Conservation (phyloP, 2,113 vertebrate genomes). For the Petrocephalus zakoni region DNA sequence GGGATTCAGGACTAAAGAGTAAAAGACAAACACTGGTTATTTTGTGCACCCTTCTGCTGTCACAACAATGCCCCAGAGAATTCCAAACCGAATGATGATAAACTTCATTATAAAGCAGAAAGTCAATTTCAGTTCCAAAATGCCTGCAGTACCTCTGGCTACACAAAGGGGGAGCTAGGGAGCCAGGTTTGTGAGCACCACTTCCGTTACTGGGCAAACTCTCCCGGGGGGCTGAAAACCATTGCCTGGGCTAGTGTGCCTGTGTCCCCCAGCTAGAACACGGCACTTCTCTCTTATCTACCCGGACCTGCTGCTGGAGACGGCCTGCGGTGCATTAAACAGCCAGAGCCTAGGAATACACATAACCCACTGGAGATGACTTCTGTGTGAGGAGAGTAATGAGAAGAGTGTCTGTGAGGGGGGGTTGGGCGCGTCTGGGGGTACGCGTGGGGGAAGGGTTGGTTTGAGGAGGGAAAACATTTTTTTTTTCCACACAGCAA, state of each 20-base stretch:
- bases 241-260: slow-evolving; percentile 14
- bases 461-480: slow-evolving; percentile 1
- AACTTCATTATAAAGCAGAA: not conserved
- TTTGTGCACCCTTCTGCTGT: not conserved
- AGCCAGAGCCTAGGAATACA: not conserved
- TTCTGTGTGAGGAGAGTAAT: slow-evolving; percentile 8
- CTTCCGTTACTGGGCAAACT: slow-evolving; percentile 10
- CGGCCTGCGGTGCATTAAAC: slow-evolving; percentile 17
- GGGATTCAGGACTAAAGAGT: not conserved
- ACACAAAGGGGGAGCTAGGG: slow-evolving; percentile 33
- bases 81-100: not conserved
- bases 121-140: not conserved
- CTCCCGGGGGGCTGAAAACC: slow-evolving; percentile 1
- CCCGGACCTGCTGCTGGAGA: slow-evolving; percentile 20
- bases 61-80: not conserved
- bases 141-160: not conserved
- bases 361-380: slow-evolving; percentile 6
- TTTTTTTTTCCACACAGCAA: not conserved
- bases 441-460: not conserved
- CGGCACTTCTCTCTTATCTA: slow-evolving; percentile 19
- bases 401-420: not conserved
- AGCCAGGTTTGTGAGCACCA: slow-evolving; percentile 9
- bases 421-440: not conserved
- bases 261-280: not conserved
- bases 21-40: not conserved